phyloP scores from a whole-genome alignment of 1,140 invertebrate genomes.

The Lethrus apterus region DNA sequence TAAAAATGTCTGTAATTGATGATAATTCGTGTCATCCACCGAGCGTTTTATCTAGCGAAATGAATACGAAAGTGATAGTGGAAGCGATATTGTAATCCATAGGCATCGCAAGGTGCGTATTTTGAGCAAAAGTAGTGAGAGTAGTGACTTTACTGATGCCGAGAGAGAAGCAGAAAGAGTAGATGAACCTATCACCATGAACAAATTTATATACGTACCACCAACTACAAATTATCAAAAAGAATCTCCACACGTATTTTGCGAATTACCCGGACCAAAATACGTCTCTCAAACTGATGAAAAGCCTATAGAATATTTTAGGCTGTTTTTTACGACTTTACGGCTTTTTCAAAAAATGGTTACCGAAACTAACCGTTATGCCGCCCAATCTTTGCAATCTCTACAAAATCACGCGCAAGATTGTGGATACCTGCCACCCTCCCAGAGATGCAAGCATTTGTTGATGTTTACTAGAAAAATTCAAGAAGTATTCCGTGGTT shows the following conservation, averaged over 20 bases:
- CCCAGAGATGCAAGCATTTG: slow-evolving; percentile 26
- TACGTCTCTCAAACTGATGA: slow-evolving; percentile 16
- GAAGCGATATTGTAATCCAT: not conserved
- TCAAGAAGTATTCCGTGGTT: slow-evolving; percentile 32
- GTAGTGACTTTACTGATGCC: too few relatives aligned
- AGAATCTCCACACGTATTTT: slow-evolving; percentile 16
- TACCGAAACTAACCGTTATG: too few relatives aligned
- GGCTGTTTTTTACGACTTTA: slow-evolving; percentile 17
- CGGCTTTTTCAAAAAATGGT: not conserved
- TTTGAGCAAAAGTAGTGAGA: not conserved
- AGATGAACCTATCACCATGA: not conserved
- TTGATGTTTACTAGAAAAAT: slow-evolving; percentile 25
- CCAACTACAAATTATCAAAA: slow-evolving; percentile 8
- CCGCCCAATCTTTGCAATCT: not conserved
- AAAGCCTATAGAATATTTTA: slow-evolving; percentile 20
- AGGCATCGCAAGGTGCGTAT: not conserved
- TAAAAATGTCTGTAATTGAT: too few relatives aligned
- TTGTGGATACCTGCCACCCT: not conserved
- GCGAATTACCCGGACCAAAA: slow-evolving; percentile 21
- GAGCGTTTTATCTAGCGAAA: too few relatives aligned
- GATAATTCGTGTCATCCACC: too few relatives aligned
- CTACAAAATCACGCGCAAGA: not conserved
- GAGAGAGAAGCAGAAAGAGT: too few relatives aligned
- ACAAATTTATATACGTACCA: slow-evolving; percentile 16
- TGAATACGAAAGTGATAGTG: not conserved